Evolutionary conservation across 2,888 invertebrate species (phyloP).

Genomic region (Pycnomerus fuliginosus): DNA sequence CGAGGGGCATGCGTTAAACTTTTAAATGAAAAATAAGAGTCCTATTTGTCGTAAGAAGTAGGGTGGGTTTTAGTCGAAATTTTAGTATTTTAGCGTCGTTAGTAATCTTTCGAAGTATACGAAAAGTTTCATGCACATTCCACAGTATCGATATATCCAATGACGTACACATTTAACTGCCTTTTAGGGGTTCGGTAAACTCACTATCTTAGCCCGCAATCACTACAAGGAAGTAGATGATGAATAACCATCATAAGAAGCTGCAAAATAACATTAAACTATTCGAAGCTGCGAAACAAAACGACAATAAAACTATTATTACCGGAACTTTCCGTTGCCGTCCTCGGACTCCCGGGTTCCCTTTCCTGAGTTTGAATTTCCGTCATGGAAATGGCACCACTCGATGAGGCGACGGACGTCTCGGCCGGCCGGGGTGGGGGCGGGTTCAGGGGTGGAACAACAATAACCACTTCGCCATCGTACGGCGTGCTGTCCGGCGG

Average conservation of each 20-base stretch:
- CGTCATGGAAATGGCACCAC: conserved; percentile 14
- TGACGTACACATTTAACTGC: conserved; percentile 11
- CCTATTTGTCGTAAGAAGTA: too few relatives aligned
- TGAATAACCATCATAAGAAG: conserved; percentile 71
- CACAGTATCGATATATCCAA: conserved; percentile 32
- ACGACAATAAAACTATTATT: conserved; percentile 33
- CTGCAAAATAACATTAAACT: conserved; percentile 57
- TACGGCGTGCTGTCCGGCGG: conserved; percentile 39
- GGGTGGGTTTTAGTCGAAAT: too few relatives aligned
- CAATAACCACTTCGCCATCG: conserved; percentile 57
- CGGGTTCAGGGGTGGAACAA: conserved; percentile 55
- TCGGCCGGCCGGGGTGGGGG: conserved; percentile 30
- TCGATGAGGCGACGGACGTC: conserved; percentile 11
- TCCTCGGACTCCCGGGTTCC: conserved; percentile 58
- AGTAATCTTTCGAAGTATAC: too few relatives aligned
- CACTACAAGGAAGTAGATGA: conserved; percentile 71
- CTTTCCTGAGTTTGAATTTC: conserved; percentile 30
- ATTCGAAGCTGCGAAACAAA: conserved; percentile 8
- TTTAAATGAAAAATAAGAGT: too few relatives aligned
- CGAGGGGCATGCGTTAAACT: too few relatives aligned
- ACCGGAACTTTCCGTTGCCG: conserved; percentile 68
- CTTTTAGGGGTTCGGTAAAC: conserved; percentile 26
- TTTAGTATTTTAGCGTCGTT: too few relatives aligned
- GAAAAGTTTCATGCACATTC: conserved; percentile 47
- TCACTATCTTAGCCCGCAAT: conserved; percentile 32